Evolutionary conservation across 2,797 vertebrate species (phyloP), one percentile per base, ranked within the genome.

Genomic region (Leucoraja ocellata): DNA sequence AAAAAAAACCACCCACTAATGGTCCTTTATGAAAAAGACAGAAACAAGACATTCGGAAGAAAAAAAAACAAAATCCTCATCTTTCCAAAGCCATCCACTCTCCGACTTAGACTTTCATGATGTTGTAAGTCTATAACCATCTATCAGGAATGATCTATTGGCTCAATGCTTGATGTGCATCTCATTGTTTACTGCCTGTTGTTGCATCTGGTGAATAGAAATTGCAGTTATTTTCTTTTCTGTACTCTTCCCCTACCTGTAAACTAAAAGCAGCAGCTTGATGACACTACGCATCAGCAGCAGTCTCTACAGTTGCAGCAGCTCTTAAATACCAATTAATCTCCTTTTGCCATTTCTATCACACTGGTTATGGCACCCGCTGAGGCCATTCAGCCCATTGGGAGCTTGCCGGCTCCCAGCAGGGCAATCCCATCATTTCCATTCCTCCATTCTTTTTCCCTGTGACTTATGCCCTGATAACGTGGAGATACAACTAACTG

Each of bases 61-160:
- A 11, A 32, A 10, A 58, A 1, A 11, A 28, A 23, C n/a, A 32
- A 36, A 77, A 32, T 81, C 18, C 71, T 74, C 71, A 21, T 25
- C 46, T 54, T 10, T 54, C 46, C 23, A 61, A 58, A 25, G 25
- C 23, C 81, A 58, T 84, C 23, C 7, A 25, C 23, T 11, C 46
- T 58, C 11, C 25, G 5, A 63, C 14, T 16, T 84, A 88, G n/a
- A 65, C 28, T 65, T n/a, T 88, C 11, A 63, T 8, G 58, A 63
- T n/a, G 28, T 14, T 63, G 28, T 14, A 7, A 0, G 28, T 65
- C 6, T 9, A 65, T 88, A 63, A 63, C 84, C 61, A 88, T 88
- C 84, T 61, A 88, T 88, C n/a, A 88, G n/a, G 84, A 18, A n/a
- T 32, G 61, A 88, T 32, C 32, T 88, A 88, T 65, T 65, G n/a